phyloP scores from a whole-genome alignment of 2,797 vertebrate species.

The Pterois miles region DNA sequence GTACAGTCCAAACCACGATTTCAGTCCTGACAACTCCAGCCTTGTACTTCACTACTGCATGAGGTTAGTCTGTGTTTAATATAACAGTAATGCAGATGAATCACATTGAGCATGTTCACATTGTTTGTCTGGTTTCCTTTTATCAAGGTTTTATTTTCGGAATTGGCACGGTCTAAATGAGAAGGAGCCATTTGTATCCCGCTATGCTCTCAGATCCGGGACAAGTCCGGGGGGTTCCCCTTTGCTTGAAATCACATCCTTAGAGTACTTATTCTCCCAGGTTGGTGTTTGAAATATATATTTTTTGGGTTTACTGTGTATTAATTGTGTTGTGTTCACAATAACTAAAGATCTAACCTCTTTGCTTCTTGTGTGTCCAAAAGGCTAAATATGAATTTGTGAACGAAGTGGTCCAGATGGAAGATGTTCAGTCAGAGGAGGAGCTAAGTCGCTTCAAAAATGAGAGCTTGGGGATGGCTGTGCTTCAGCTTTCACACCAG shows the following conservation, averaged over 20 bases:
- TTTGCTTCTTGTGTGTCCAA: constrained; percentile 4
- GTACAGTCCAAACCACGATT: constrained; percentile 91
- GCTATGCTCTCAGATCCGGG: constrained; percentile 67
- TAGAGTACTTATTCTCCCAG: constrained; percentile 94
- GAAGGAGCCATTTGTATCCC: constrained; percentile 82
- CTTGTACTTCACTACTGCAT: constrained; percentile 87
- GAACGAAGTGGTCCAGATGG: constrained; percentile 85
- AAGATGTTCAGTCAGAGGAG: constrained; percentile 79
- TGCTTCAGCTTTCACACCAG: constrained; percentile 90
- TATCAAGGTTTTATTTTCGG: constrained; percentile 88
- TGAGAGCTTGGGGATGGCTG: constrained; percentile 94
- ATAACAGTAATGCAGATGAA: background rate
- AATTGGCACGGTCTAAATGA: constrained; percentile 91
- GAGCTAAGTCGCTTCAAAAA: constrained; percentile 89
- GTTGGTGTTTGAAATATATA: constrained; percentile 62
- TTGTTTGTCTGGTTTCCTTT: background rate
- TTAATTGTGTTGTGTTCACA: background rate
- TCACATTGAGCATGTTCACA: background rate
- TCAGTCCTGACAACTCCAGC: constrained; percentile 72
- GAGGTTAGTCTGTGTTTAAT: constrained; percentile 84
- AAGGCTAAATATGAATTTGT: constrained; percentile 94
- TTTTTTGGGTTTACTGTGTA: background rate
- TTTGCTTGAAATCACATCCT: constrained; percentile 86
- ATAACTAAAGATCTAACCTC: background rate
- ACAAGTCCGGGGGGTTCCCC: constrained; percentile 68